Percentiles rank a stretch among this genome's conserved stretches.
Conservation (phyloP, 2,888 invertebrate genomes). For the Synergus umbraculus region DNA sequence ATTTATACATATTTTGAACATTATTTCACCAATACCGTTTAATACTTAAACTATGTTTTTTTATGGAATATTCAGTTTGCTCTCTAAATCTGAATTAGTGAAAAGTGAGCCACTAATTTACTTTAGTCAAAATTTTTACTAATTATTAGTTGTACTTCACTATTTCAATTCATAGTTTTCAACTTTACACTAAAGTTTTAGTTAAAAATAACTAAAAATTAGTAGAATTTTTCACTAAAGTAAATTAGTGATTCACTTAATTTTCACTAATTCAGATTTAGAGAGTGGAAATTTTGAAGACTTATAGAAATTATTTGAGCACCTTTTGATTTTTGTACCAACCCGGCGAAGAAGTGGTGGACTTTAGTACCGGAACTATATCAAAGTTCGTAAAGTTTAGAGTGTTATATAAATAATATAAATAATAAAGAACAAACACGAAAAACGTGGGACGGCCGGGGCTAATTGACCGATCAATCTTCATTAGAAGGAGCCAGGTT, state of each 20-base stretch:
- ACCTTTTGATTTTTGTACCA: not conserved
- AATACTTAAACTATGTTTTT: not conserved
- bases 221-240: no score
- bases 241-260: no score
- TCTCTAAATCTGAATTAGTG: no score
- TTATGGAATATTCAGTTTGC: not conserved
- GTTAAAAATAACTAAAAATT: no score
- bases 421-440: constrained; percentile 57
- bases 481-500: constrained; percentile 69
- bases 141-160: no score
- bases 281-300: not conserved
- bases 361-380: not conserved
- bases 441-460: constrained; percentile 57
- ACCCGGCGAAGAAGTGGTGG: not conserved
- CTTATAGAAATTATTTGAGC: not conserved
- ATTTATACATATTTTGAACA: no score
- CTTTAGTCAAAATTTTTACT: no score
- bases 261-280: no score
- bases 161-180: no score
- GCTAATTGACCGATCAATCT: constrained; percentile 72
- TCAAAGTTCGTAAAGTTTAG: constrained; percentile 1
- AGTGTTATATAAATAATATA: constrained; percentile 1
- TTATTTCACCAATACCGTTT: no score
- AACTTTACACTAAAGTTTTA: no score
- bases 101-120: no score